These are phyloP conservation scores for Endomychus coccineus DNA, from an alignment of 2,888 invertebrate genomes.

Conservation along the genomic window DNA sequence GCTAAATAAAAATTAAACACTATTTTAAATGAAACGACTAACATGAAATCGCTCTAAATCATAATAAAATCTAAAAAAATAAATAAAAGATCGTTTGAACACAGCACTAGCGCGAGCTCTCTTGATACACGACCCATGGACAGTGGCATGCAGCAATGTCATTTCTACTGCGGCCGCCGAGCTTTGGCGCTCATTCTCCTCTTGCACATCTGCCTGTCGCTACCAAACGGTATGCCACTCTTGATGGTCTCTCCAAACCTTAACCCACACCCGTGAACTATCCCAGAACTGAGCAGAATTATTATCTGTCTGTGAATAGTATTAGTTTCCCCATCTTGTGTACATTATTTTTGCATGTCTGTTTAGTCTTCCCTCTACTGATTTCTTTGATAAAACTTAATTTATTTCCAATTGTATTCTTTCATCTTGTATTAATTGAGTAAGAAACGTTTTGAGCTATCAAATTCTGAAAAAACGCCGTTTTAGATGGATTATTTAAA, in stretches of 20 bases:
- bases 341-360: too few species aligned
- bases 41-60: slow-evolving; percentile 20
- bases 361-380: too few species aligned
- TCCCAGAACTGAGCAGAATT: too few species aligned
- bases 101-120: slow-evolving; percentile 39
- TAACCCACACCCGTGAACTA: too few species aligned
- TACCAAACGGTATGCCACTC: slow-evolving; percentile 41
- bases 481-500: too few species aligned
- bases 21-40: slow-evolving; percentile 20
- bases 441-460: too few species aligned
- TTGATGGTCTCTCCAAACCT: slow-evolving; percentile 6
- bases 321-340: too few species aligned
- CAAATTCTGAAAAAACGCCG: too few species aligned
- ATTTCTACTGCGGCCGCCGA: slow-evolving; percentile 41
- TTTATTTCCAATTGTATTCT: too few species aligned
- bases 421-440: too few species aligned
- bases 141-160: slow-evolving; percentile 42
- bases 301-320: too few species aligned
- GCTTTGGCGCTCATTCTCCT: slow-evolving; percentile 43
- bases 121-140: slow-evolving; percentile 37
- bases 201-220: slow-evolving; percentile 44
- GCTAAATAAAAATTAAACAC: slow-evolving; percentile 17
- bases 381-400: too few species aligned
- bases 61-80: slow-evolving; percentile 1
- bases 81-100: slow-evolving; percentile 24